Evolutionary conservation across 2,113 vertebrate species (phyloP).

Genomic region (Tichodroma muraria): DNA sequence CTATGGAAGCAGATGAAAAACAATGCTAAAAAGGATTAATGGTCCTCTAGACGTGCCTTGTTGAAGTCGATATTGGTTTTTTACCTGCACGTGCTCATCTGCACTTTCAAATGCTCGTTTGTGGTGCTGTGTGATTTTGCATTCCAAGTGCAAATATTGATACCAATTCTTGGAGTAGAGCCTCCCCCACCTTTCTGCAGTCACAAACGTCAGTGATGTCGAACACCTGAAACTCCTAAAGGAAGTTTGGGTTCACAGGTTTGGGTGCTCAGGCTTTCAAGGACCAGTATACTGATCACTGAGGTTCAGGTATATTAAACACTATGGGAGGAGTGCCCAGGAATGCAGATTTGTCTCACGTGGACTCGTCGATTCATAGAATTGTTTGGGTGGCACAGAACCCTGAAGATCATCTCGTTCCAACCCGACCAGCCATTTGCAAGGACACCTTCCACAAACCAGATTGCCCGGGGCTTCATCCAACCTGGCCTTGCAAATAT

Average conservation of each 20-base stretch:
- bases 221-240: neutral
- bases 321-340: fast-evolving
- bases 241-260: neutral
- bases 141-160: neutral
- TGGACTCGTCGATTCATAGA: neutral
- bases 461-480: neutral
- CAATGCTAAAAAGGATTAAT: neutral
- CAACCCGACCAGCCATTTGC: neutral
- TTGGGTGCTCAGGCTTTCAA: neutral
- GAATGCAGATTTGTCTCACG: neutral
- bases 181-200: neutral
- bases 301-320: neutral
- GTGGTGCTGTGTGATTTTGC: neutral
- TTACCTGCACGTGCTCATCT: neutral
- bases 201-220: fast-evolving
- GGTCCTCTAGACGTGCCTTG: fast-evolving
- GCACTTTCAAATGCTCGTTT: neutral
- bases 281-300: neutral
- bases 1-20: neutral
- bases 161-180: fast-evolving
- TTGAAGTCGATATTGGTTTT: neutral
- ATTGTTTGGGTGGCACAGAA: neutral
- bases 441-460: neutral
- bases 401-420: neutral
- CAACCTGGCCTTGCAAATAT: neutral